A percentile compares a stretch with the other conserved stretches of the same genome.
Evolutionary conservation across 2,888 invertebrate genomes (phyloP).

Genomic region (Hesperia comma): DNA sequence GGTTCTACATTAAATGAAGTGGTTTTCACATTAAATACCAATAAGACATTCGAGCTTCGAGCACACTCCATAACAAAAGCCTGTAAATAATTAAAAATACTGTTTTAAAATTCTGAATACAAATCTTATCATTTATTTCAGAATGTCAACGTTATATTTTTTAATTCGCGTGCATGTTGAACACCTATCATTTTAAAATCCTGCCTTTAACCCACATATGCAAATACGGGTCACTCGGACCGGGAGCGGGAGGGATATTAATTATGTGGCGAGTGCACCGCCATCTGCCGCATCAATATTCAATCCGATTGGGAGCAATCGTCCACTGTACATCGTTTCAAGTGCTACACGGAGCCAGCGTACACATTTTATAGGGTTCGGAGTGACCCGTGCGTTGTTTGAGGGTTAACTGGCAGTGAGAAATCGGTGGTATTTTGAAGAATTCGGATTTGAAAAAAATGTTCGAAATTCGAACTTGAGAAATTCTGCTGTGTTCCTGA

Average conservation of each 20-base stretch:
- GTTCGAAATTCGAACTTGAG: no score
- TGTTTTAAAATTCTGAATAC: no score
- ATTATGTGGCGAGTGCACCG: conserved; percentile 76
- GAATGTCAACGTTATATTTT: no score
- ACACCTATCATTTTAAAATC: conserved; percentile 3
- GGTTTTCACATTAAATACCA: no score
- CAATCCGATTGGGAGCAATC: conserved; percentile 73
- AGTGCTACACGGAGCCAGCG: conserved; percentile 8
- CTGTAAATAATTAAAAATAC: no score
- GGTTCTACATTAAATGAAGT: no score
- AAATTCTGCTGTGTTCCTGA: no score
- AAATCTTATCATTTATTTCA: no score
- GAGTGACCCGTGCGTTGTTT: conserved; percentile 2
- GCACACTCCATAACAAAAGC: no score
- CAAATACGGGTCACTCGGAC: conserved; percentile 61
- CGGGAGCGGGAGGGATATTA: conserved; percentile 67
- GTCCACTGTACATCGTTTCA: conserved; percentile 37
- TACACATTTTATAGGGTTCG: conserved; percentile 26
- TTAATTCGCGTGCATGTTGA: not conserved
- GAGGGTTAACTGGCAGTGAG: not conserved
- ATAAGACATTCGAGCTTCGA: no score
- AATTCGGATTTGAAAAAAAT: not conserved
- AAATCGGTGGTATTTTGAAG: not conserved
- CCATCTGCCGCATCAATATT: conserved; percentile 80
- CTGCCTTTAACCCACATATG: conserved; percentile 47